Base-by-base conservation (phyloP, 2,797 vertebrate species). In the Sandelia bainsii region DNA sequence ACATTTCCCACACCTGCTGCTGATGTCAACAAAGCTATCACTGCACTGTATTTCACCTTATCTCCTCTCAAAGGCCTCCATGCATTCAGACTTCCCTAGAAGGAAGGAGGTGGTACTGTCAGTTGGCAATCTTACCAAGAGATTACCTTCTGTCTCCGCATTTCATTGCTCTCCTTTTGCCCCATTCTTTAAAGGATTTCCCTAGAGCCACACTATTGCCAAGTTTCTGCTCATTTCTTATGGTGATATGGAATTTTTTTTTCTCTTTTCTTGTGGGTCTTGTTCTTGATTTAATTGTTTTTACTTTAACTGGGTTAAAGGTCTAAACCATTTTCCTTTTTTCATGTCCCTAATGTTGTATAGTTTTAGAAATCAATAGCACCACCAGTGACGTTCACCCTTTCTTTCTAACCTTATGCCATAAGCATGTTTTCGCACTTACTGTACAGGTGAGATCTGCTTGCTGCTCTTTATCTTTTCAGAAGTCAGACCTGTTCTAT, bases 1-100 rank as follows among this genome's bases (percentile, higher is more conserved):
- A 62, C 27, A 79, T 75, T 59, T 75, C 27, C 68, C 39, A 49
- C 37, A 65, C 69, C 50, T 54, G 65, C 49, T 63, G 75, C 69
- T 80, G 48, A 51, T 66, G 70, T 81, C 69, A 83, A 75, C 69
- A 72, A 69, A 62, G 14, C 66, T 71, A 51, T 80, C 81, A 23
- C 44, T 62, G 37, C 53, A 23, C 29, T 53, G 29, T 60, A 69
- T 72, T 77, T 76, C 62, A 66, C 75, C 62, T 50, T 75, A 67
- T 67, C 45, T 64, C 23, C 58, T 59, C 58, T 62, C 56, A 48
- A 45, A 61, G 27, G 54, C 32, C 40, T 73, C 50, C 19, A 39
- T 62, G 27, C 59, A 63, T 77, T 77, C 61, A 81, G 46, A 42
- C 46, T 59, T 34, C 12, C 40, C 25, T 6, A 14, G 40, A 71